Evolutionary conservation across 2,888 invertebrate species (phyloP).

Genomic region (Temnothorax unifasciatus): DNA sequence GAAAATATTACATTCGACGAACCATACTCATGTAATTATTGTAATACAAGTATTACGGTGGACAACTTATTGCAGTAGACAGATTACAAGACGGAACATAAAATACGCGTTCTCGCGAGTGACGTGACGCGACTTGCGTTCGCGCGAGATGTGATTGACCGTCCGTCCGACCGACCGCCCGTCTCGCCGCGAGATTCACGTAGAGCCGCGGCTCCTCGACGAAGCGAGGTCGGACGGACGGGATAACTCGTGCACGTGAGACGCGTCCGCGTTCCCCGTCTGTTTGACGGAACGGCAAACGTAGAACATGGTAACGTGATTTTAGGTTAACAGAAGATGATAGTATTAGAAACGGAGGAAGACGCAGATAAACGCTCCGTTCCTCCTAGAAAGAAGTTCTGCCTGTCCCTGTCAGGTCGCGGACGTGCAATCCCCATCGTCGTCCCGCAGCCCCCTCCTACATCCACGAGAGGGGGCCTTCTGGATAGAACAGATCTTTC

Average conservation of each 20-base stretch:
- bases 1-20: too few relatives aligned
- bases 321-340: conserved; percentile 87
- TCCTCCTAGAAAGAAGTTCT: conserved; percentile 86
- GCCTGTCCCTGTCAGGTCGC: conserved; percentile 83
- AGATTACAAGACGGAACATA: too few relatives aligned
- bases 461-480: conserved; percentile 78
- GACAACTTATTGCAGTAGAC: too few relatives aligned
- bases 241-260: neutral
- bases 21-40: too few relatives aligned
- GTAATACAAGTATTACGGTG: too few relatives aligned
- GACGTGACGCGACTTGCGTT: conserved; percentile 24
- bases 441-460: conserved; percentile 79
- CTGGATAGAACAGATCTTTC: conserved; percentile 75
- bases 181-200: too few relatives aligned
- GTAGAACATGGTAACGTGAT: conserved; percentile 32
- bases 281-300: neutral
- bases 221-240: neutral
- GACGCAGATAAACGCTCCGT: conserved; percentile 86
- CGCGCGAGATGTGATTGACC: neutral
- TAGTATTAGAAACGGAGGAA: conserved; percentile 87
- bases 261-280: neutral
- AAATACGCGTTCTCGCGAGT: too few relatives aligned
- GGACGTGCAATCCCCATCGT: conserved; percentile 66
- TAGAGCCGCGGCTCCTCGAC: neutral
- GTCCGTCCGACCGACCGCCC: neutral